Evolutionary conservation across 2,797 vertebrate species (phyloP).

Genomic region (Scleropages formosus): DNA sequence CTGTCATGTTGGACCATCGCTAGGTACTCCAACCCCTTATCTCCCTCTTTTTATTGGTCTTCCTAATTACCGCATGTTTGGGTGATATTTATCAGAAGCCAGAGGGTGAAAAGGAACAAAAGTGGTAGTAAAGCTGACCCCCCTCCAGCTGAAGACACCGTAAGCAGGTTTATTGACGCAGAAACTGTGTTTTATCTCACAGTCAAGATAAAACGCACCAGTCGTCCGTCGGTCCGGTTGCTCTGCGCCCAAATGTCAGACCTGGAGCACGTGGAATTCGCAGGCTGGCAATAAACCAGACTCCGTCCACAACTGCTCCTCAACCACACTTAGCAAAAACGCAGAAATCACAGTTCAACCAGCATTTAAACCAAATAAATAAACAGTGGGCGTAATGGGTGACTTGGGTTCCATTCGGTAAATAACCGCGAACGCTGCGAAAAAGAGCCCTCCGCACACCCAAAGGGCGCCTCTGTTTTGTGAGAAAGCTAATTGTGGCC

Average conservation of each 20-base stretch:
- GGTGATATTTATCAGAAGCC: constrained; percentile 80
- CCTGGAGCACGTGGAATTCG: constrained; percentile 80
- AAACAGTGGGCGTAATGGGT: constrained; percentile 41
- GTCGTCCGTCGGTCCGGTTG: constrained; percentile 63
- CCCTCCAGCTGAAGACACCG: constrained; percentile 71
- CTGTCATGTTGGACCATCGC: constrained; percentile 61
- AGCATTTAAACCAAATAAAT: constrained; percentile 52
- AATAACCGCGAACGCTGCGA: neutral
- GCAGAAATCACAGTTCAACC: constrained; percentile 61
- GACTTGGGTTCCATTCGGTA: constrained; percentile 1
- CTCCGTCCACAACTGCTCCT: constrained; percentile 56
- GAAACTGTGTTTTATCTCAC: constrained; percentile 82
- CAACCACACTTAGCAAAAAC: constrained; percentile 58
- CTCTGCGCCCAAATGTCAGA: constrained; percentile 73
- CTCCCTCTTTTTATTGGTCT: constrained; percentile 72
- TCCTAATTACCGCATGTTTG: constrained; percentile 79
- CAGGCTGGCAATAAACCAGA: constrained; percentile 81
- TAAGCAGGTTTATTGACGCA: constrained; percentile 74
- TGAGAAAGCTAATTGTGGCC: constrained; percentile 46
- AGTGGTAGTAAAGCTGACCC: constrained; percentile 74
- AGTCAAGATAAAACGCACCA: constrained; percentile 83
- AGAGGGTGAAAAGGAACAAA: constrained; percentile 70
- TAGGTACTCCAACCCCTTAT: constrained; percentile 47
- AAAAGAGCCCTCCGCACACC: neutral
- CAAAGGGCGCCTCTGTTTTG: constrained; percentile 33